Evolutionary conservation across 2,888 invertebrate species (phyloP).

Genomic region (Tricholauxania praeusta): DNA sequence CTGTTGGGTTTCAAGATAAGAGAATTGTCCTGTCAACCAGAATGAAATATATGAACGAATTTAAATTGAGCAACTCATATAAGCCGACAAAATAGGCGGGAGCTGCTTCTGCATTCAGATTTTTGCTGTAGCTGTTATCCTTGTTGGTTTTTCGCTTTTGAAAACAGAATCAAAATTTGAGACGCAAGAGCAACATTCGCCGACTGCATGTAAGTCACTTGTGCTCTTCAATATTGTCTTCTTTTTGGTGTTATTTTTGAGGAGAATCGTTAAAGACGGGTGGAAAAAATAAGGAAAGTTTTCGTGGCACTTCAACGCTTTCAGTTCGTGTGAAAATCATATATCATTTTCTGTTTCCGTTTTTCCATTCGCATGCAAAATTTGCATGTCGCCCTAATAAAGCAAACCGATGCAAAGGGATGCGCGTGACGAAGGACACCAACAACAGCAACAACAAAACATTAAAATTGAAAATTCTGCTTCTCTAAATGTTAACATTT

Average conservation of each 20-base stretch:
- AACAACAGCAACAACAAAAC: constrained; percentile 1
- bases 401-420: not conserved
- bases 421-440: not conserved
- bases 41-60: constrained; percentile 75
- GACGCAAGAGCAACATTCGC: constrained; percentile 19
- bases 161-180: constrained; percentile 8
- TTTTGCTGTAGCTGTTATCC: not conserved
- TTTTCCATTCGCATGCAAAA: constrained; percentile 37
- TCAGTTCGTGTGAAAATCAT: constrained; percentile 39
- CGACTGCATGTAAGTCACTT: not conserved
- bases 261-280: constrained; percentile 9
- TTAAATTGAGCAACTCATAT: constrained; percentile 66
- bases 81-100: not conserved
- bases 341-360: constrained; percentile 35
- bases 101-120: not conserved
- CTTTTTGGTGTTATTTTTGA: not conserved
- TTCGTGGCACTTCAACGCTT: constrained; percentile 43
- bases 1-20: constrained; percentile 71
- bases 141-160: constrained; percentile 35
- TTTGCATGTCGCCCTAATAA: constrained; percentile 37
- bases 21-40: constrained; percentile 78
- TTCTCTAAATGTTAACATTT: not conserved
- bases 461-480: not conserved
- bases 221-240: not conserved
- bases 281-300: constrained; percentile 11